A percentile compares a stretch with the other conserved stretches of the same genome.
These are phyloP conservation scores for Lasiurus cinereus DNA, from an alignment of 2,113 vertebrate species.

Conservation along the genomic window DNA sequence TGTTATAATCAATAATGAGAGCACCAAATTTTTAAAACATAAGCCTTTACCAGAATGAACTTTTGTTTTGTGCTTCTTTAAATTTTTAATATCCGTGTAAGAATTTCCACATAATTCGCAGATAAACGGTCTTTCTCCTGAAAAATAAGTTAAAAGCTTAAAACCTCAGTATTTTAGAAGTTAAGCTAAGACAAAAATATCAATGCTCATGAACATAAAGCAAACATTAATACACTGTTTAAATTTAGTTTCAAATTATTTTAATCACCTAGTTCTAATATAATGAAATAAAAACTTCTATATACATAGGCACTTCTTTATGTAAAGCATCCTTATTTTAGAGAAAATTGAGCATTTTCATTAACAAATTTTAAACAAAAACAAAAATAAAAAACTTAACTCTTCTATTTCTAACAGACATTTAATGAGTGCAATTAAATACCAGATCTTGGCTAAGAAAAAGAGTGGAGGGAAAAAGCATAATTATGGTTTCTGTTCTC, in stretches of 20 bases:
- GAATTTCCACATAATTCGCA: constrained; percentile 98
- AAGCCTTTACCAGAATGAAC: constrained; percentile 92
- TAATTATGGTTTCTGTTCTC: constrained; percentile 41
- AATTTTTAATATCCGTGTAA: constrained; percentile 97
- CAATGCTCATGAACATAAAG: constrained; percentile 49
- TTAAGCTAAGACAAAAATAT: constrained; percentile 59
- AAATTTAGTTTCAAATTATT: constrained; percentile 64
- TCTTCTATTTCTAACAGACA: constrained; percentile 53
- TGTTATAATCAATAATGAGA: constrained; percentile 11
- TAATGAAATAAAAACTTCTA: constrained; percentile 36
- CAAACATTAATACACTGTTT: constrained; percentile 36
- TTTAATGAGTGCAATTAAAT: constrained; percentile 15
- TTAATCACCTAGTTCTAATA: constrained; percentile 48
- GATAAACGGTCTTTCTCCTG: constrained; percentile 96
- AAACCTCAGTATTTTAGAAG: constrained; percentile 65
- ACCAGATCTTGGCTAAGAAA: constrained; percentile 52
- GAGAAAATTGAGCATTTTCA: constrained; percentile 16
- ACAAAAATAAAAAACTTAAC: neutral
- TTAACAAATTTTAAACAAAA: constrained; percentile 61
- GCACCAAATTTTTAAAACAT: neutral
- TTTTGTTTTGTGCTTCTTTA: constrained; percentile 97
- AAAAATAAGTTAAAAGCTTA: constrained; percentile 73
- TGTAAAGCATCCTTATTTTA: constrained; percentile 8
- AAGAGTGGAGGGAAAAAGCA: neutral
- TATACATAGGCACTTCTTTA: neutral